Evolutionary conservation across 2,797 vertebrate genomes (phyloP), one percentile per base, ranked within the genome.

Genomic region (Tachyglossus aculeatus): DNA sequence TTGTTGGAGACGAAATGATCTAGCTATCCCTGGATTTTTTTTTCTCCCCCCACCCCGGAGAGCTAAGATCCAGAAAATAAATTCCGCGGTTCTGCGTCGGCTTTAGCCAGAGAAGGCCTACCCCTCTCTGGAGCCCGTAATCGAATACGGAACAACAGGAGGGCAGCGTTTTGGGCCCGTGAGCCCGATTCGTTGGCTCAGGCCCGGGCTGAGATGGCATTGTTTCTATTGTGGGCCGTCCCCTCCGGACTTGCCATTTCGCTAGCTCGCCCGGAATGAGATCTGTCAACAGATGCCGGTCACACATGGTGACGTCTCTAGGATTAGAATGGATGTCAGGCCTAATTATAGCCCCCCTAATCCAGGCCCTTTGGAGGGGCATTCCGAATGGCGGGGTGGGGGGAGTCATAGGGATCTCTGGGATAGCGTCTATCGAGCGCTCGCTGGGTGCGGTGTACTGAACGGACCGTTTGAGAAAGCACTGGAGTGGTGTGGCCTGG

Each of bases 231-330:
- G 91, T 91, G 86, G 90, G 92, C 87, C 80, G 53, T 87, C 86
- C 91, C 93, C 93, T 90, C 76, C 88, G 91, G 93, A 91, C 94
- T 91, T 94, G 94, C 93, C 93, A 93, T 95, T 93, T 94, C 88
- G 75, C 90, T 94, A 96, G 96, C 96, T 97, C 91, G 95, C 84
- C 16, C 77, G 96, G 95, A 94, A 98, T 98, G 96, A 91, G 82
- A 92, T 90, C 95, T 98, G 96, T 98, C 96, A 97, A 96, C 96
- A 98, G 96, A 97, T 97, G 96, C 95, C 94, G 77, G 93, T 88
- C 94, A 94, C 95, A 94, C 94, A 92, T 86, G 92, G 94, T 96
- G 96, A 98, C 95, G 91, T 96, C 91, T 91, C 91, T 84, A 82
- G 95, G 91, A 94, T 94, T 93, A 96, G 93, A 96, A 94, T 95